Conservation (phyloP, 2,113 vertebrate genomes). For the Dermatemys mawii region DNA sequence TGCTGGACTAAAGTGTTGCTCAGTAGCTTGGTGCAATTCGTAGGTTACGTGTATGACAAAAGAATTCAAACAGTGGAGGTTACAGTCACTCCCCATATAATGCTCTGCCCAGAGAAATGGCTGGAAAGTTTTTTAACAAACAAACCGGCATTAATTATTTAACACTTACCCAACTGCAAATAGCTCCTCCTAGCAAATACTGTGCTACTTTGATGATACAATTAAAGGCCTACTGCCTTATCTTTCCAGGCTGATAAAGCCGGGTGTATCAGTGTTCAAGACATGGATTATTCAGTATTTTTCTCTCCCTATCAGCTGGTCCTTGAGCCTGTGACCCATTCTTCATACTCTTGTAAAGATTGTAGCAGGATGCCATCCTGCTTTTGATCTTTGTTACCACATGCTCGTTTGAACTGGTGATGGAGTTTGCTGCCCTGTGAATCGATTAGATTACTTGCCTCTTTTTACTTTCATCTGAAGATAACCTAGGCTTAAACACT, state of each 20-base stretch:
- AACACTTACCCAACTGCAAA: constrained; percentile 60
- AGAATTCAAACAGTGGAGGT: constrained; percentile 47
- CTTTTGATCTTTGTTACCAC: constrained; percentile 52
- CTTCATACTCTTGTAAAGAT: constrained; percentile 63
- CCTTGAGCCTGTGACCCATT: not conserved
- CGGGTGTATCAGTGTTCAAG: constrained; percentile 22
- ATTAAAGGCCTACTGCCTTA: constrained; percentile 55
- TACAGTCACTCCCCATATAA: constrained; percentile 55
- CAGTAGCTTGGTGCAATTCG: constrained; percentile 58
- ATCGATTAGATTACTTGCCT: constrained; percentile 65
- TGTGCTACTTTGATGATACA: constrained; percentile 59
- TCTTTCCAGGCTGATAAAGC: constrained; percentile 16
- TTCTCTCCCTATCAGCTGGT: constrained; percentile 50
- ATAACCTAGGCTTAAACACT: constrained; percentile 46
- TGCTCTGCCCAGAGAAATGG: constrained; percentile 50
- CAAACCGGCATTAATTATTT: constrained; percentile 49
- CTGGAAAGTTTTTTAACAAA: constrained; percentile 45
- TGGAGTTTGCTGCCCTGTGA: constrained; percentile 25
- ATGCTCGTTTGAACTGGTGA: constrained; percentile 67
- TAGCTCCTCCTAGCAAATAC: constrained; percentile 52
- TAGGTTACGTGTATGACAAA: constrained; percentile 52
- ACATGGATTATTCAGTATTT: constrained; percentile 38
- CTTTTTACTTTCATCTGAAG: constrained; percentile 51
- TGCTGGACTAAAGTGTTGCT: constrained; percentile 34
- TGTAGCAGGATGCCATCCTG: constrained; percentile 18